These are phyloP conservation scores for Manis pentadactyla DNA, from an alignment of 2,797 vertebrate species.

Conservation along the genomic window DNA sequence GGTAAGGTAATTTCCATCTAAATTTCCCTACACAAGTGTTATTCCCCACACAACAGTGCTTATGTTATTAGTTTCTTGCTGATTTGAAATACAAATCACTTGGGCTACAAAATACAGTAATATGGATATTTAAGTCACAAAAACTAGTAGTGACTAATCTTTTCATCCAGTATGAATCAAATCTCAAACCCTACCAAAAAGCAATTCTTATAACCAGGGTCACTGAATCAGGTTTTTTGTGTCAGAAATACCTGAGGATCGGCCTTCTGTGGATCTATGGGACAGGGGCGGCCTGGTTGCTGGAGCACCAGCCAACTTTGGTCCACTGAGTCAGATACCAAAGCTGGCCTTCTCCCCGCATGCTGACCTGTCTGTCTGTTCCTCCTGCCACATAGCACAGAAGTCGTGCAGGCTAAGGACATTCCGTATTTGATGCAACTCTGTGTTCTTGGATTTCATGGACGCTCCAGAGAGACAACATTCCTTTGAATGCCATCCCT, in stretches of 20 bases:
- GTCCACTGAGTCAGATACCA: conserved; percentile 82
- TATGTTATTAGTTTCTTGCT: conserved; percentile 33
- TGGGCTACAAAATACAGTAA: conserved; percentile 48
- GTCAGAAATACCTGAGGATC: conserved; percentile 76
- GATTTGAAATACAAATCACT: conserved; percentile 56
- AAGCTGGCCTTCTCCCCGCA: conserved; percentile 3
- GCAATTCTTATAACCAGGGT: conserved; percentile 39
- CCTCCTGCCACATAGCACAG: conserved; percentile 83
- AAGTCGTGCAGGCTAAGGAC: conserved; percentile 74
- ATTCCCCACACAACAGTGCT: not conserved
- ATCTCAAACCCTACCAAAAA: conserved; percentile 55
- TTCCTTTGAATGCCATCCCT: conserved; percentile 76
- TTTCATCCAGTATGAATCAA: conserved; percentile 52
- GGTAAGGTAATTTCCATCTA: not conserved
- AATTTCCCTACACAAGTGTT: not conserved
- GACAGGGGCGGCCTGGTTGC: conserved; percentile 73
- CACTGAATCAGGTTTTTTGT: not conserved
- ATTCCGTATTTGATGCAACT: conserved; percentile 80
- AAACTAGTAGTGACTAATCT: conserved; percentile 39
- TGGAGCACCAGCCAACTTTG: conserved; percentile 75
- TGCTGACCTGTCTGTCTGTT: conserved; percentile 89
- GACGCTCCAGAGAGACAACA: conserved; percentile 62
- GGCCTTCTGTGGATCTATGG: conserved; percentile 71
- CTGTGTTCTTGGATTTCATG: conserved; percentile 76
- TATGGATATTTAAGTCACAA: conserved; percentile 29